A percentile compares a stretch with the other conserved stretches of the same genome.
These are phyloP conservation scores for Scelioninae gen. 1 DNA, from an alignment of 2,888 invertebrate genomes.

Conservation along the genomic window DNA sequence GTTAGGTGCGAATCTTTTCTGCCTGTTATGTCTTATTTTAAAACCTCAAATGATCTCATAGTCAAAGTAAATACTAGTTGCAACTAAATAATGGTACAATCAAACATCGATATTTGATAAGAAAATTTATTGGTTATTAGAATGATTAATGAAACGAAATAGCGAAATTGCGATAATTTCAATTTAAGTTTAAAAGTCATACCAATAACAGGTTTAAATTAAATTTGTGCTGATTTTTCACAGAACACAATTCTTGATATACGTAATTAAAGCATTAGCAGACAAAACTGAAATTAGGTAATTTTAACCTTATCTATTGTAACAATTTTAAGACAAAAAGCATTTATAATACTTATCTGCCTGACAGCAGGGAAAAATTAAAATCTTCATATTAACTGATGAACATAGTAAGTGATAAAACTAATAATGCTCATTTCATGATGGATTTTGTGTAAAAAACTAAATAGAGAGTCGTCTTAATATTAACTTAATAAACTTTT, in stretches of 20 bases:
- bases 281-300: too few species aligned
- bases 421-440: constrained; percentile 62
- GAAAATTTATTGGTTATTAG: constrained; percentile 18
- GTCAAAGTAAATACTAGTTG: constrained; percentile 35
- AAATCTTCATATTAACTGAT: constrained; percentile 57
- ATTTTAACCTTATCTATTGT: too few species aligned
- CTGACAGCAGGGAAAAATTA: constrained; percentile 23
- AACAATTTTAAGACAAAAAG: neutral
- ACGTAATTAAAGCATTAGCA: too few species aligned
- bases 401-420: constrained; percentile 66
- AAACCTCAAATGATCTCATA: constrained; percentile 58
- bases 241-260: too few species aligned
- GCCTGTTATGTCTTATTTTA: constrained; percentile 78
- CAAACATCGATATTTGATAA: neutral
- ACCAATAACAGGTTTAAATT: too few species aligned
- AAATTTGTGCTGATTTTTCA: too few species aligned
- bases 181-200: too few species aligned
- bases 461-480: constrained; percentile 52
- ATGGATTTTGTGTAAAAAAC: constrained; percentile 48
- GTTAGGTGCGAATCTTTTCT: constrained; percentile 79
- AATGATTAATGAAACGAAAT: too few species aligned
- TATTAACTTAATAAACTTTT: too few species aligned
- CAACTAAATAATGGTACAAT: constrained; percentile 60
- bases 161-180: neutral
- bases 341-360: neutral